Conservation (phyloP, 2,113 vertebrate species). For the Phainopepla nitens region DNA sequence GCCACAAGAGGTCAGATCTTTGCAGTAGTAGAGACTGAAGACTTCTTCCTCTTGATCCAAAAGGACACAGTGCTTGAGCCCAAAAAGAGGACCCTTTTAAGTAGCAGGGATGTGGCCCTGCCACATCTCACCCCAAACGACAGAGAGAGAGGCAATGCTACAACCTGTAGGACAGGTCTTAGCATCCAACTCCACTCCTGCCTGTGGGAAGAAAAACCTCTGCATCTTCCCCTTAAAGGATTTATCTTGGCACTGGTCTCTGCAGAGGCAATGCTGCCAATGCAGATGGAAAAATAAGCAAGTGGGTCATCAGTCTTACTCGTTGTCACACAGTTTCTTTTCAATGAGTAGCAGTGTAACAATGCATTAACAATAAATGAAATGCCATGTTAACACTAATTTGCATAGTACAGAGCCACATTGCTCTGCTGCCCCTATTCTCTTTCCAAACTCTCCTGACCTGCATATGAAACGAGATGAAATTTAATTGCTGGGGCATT, state of each 20-base stretch:
- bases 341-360: conserved; percentile 64
- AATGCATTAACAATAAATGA: conserved; percentile 67
- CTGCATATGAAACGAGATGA: conserved; percentile 64
- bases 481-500: conserved; percentile 70
- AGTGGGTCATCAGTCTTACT: conserved; percentile 58
- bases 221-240: not conserved
- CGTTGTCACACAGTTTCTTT: conserved; percentile 55
- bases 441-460: conserved; percentile 59
- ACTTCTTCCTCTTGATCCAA: not conserved
- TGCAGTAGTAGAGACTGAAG: not conserved
- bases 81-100: not conserved
- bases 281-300: conserved; percentile 57
- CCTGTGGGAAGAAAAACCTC: not conserved
- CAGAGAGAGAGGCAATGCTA: not conserved
- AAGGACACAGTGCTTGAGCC: accelerated
- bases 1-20: not conserved
- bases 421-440: conserved; percentile 47
- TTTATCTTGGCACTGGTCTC: not conserved
- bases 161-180: not conserved
- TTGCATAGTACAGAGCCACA: conserved; percentile 58
- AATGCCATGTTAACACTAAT: conserved; percentile 68
- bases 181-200: not conserved
- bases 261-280: conserved; percentile 14
- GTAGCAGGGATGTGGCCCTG: not conserved
- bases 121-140: not conserved